phyloP scores from a whole-genome alignment of 2,113 vertebrate genomes.

The Ophiodon elongatus region DNA sequence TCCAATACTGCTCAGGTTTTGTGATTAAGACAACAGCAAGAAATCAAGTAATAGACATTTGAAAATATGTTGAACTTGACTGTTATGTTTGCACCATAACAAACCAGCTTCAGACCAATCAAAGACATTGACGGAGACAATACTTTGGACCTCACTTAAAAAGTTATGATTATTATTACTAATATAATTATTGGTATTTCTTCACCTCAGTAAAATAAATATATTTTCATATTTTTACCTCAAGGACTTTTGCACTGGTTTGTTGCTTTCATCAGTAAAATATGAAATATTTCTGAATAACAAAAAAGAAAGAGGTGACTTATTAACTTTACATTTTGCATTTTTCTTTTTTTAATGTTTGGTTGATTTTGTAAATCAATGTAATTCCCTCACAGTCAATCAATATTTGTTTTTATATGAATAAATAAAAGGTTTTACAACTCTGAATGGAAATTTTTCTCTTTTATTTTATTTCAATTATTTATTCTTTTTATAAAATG shows the following conservation, averaged over 20 bases:
- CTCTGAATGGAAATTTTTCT: neutral
- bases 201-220: neutral
- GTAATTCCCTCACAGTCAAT: slow-evolving; percentile 16
- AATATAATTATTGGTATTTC: neutral
- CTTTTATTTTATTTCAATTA: neutral
- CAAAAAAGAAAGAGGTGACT: neutral
- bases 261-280: slow-evolving; percentile 10
- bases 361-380: slow-evolving; percentile 43
- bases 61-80: neutral
- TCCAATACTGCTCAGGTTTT: slow-evolving; percentile 15
- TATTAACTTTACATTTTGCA: neutral
- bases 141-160: neutral
- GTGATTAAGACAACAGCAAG: slow-evolving; percentile 28
- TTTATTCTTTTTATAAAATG: neutral
- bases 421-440: slow-evolving; percentile 32
- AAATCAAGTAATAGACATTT: slow-evolving; percentile 10
- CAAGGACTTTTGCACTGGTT: slow-evolving; percentile 34
- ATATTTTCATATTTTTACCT: slow-evolving; percentile 52
- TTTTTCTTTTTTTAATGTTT: neutral
- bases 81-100: slow-evolving; percentile 10
- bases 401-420: slow-evolving; percentile 31
- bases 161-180: neutral
- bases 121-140: neutral
- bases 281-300: slow-evolving; percentile 2
- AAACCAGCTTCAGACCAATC: slow-evolving; percentile 40